Evolutionary conservation across 2,113 vertebrate species (phyloP), one percentile per base, ranked within the genome.

Genomic region (Nibea albiflora): DNA sequence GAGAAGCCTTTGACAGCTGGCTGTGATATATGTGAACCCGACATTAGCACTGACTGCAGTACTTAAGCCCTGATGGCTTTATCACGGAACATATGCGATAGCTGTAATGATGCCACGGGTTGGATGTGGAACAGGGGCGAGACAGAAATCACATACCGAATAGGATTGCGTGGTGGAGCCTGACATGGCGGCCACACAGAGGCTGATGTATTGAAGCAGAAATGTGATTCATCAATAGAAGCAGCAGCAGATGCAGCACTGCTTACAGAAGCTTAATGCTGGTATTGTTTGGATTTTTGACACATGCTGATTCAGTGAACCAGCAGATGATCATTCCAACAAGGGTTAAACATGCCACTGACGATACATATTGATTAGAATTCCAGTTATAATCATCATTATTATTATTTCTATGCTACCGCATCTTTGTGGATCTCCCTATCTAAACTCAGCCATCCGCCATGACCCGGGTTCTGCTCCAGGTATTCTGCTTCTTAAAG

Each of bases 1-100:
- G 56, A 64, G 70, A 82, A 63, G 61, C 66, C 50, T 73, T 63
- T 68, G 74, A 86, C 63, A 76, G 73, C 67, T 19, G 50, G 35
- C 12, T 71, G 62, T 1, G 28, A 26, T 61, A 81, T 52, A 74
- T 11, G 15, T 64, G 42, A 84, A 66, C 39, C 63, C 5, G 2
- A 68, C 31, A 71, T 76, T n/a, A 64, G 46, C 56, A 58, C 26
- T 15, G 47, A 52, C 16, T 54, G 76, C 35, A 61, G 31, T 2
- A 10, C 56, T 85, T 67, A 56, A 68, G 76, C 53, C 15, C 73
- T 49, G 67, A 63, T 20, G 63, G 62, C 50, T 74, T 77, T 39
- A 44, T 78, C 31, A 5, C 12, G 3, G 24, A 58, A 78, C 73
- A 70, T n/a, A 58, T 82, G 76, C 63, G 31, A 10, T 19, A 31